Evolutionary conservation across 2,113 vertebrate species (phyloP), one percentile per base, ranked within the genome.

Genomic region (Cavia porcellus): DNA sequence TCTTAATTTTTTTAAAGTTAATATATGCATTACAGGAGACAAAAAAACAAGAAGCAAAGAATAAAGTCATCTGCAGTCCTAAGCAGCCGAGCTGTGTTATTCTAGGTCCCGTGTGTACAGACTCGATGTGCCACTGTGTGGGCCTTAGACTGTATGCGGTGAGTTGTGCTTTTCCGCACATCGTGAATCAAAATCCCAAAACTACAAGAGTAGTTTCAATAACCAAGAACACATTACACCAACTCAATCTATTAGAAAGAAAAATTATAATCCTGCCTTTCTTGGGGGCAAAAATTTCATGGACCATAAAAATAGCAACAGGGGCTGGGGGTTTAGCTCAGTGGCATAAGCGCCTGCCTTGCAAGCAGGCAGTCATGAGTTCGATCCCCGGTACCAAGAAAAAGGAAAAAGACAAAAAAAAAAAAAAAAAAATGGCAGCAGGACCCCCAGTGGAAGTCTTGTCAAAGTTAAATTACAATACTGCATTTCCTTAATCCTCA

Each of bases 221-320:
- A 79, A 96, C 57, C 62, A 97, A 95, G 55, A 96, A 95, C 84
- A 94, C 13, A 86, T 24, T n/a, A 94, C 32, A 61, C 50, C 62
- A 94, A 94, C 50, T 92, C 59, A 91, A 75, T 87, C 70, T 94
- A 85, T 80, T 57, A 79, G 38, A 35, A 19, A 57, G 12, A 96
- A 90, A 89, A 83, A 28, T 52, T 30, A 3, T n/a, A 93, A 97
- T 82, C 85, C 17, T 89, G 57, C 52, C 74, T 92, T 89, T 64
- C 84, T 92, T 84, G 80, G 66, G 7, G 1, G 92, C 22, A 92
- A 50, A 96, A 96, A 86, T 62, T 90, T 93, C 68, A 94, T 70
- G n/a, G 17, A 94, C 57, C 61, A 83, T 59, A 97, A 88, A 97
- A 97, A 89, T 30, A 42, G 68, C 82, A 95, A 74, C 83, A 97